Base-by-base conservation (phyloP, 2,113 vertebrate species). In the Callopanchax toddi region DNA sequence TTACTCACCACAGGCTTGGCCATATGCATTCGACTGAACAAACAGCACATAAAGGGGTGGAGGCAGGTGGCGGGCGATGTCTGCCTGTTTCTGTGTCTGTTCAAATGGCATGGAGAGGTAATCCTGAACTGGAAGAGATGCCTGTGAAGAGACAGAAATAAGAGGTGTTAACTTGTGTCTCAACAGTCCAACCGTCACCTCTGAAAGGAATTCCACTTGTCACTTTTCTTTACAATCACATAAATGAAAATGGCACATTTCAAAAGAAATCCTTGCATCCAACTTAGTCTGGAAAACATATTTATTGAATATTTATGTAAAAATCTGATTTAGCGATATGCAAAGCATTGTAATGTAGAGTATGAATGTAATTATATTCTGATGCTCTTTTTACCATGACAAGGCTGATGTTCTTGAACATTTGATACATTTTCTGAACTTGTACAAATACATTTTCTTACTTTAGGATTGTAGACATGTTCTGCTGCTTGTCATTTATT, bases 21-120 rank as follows among this genome's bases (percentile, higher is more conserved):
- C 93, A 0, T 98, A 99, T 1, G 97, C 95, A 3, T 93, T 96
- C 58, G 95, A 95, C 90, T 99, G 97, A 34, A 99, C 97, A 54
- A 99, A 95, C 52, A 99, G 92, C 17, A 99, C 97, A 0, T 99
- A 99, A 29, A 99, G 95, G 1, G 97, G 94, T 0, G 97, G 95
- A 0, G 97, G 97, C 66, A 99, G 92, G 78, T 98, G 97, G 1
- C 95, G 94, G 4, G 96, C 95, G 0, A 94, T 90, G 85, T 99
- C 97, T 0, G 96, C 94, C 69, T 99, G 97, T 73, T 97, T 99
- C 92, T 97, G 96, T 1, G 94, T 94, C 81, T 95, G 96, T 87
- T 98, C 96, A 0, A 94, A 98, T 0, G 97, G 97, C 95, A 99
- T 97, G 46, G 96, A 94, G 61, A 99, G 90, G 52, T 96, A 99